Base-by-base conservation (phyloP, 2,113 vertebrate species). In the Eonycteris spelaea region DNA sequence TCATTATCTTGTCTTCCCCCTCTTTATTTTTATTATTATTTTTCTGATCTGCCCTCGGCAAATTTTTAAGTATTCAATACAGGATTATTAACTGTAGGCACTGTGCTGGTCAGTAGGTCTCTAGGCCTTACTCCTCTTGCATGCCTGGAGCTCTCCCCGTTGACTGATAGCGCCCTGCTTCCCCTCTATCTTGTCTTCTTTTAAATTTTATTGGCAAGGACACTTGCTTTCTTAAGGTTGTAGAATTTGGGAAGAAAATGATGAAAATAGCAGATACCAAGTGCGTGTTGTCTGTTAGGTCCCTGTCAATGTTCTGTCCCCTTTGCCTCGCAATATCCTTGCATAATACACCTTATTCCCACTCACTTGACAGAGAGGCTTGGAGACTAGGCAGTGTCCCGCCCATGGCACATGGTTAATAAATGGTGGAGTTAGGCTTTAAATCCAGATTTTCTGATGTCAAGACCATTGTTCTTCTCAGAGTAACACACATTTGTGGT, bases 91-190 rank as follows among this genome's bases (percentile, higher is more conserved):
- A 28, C 77, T 10, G 2, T 14, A 18, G 21, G 53, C 15, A n/a
- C 43, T 0, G 0, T 1, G 22, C 53, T 6, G 2, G 51, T 0
- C 1, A 6, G 71, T 3, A 11, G 38, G 7, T 7, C 53, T 43
- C 16, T 9, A 16, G 55, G 38, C 7, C 51, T 1, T n/a, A 6
- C 3, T 28, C 21, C 7, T 30, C 63, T 77, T 12, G 63, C 35
- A 14, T 19, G 1, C 53, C 53, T 24, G 53, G 51, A 40, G 19
- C 51, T 45, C 16, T 38, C 6, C 51, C 86, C 51, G 40, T 6
- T 55, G 18, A 26, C 78, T 19, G 21, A 19, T 14, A 59, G 38
- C 13, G 24, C 48, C n/a, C 28, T 4, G 5, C 38, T 61, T 77
- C 19, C 33, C n/a, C 14, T 77, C 59, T 57, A 8, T 59, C 74